Evolutionary conservation across 2,888 invertebrate genomes (phyloP).

Genomic region (Apotomis betuletana): DNA sequence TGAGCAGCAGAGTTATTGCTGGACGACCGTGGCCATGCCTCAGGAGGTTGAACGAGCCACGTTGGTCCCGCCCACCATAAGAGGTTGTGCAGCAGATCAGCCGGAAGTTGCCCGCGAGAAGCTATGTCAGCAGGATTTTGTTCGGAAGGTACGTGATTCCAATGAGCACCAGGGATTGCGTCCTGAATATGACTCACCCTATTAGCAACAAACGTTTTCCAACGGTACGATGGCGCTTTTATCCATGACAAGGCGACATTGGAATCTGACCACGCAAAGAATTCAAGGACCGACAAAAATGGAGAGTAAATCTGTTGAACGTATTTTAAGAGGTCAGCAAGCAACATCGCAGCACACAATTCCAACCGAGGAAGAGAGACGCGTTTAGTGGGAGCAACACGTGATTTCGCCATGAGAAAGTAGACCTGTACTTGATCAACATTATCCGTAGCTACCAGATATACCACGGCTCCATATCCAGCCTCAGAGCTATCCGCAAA

Average conservation of each 20-base stretch:
- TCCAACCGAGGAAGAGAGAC: conserved; percentile 41
- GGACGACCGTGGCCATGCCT: not conserved
- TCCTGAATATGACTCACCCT: not conserved
- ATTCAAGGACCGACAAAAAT: not conserved
- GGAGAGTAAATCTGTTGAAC: not conserved
- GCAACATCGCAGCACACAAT: conserved; percentile 39
- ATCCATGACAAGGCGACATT: not conserved
- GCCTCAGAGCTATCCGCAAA: conserved; percentile 10
- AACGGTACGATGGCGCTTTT: not conserved
- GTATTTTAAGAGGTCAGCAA: conserved; percentile 10
- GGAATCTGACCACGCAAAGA: not conserved
- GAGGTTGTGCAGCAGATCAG: conserved; percentile 17
- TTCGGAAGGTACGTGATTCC: conserved; percentile 28
- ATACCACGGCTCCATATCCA: conserved; percentile 9
- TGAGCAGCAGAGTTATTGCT: not conserved
- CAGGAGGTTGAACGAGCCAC: conserved; percentile 20
- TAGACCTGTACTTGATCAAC: not conserved
- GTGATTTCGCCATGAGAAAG: conserved; percentile 38
- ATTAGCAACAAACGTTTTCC: conserved; percentile 1
- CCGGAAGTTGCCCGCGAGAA: conserved; percentile 35
- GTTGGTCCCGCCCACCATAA: conserved; percentile 39
- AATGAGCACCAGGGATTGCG: not conserved
- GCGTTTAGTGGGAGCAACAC: conserved; percentile 39
- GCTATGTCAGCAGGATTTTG: conserved; percentile 38
- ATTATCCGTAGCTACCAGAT: not conserved